phyloP scores from a whole-genome alignment of 2,888 invertebrate species.

The Eupithecia inturbata region DNA sequence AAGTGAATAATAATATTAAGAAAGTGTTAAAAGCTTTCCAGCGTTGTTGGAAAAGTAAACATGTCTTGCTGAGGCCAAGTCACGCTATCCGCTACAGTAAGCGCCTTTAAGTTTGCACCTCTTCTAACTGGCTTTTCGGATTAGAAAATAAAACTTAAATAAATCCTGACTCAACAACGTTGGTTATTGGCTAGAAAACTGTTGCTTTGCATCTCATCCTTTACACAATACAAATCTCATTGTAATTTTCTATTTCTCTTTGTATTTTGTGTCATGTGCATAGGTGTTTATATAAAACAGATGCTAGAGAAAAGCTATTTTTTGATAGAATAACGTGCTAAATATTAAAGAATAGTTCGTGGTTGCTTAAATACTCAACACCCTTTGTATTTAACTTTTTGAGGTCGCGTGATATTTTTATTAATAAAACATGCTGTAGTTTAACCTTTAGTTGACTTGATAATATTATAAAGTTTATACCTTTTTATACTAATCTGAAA shows the following conservation, averaged over 20 bases:
- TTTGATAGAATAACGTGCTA: background rate
- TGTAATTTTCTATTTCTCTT: no score
- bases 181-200: background rate
- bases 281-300: no score
- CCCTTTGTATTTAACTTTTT: conserved; percentile 13
- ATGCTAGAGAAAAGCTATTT: background rate
- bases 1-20: conserved; percentile 22
- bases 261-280: no score
- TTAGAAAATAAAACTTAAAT: background rate
- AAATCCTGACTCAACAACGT: background rate
- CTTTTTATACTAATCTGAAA: background rate
- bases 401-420: conserved; percentile 32
- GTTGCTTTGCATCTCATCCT: background rate
- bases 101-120: conserved; percentile 7
- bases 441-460: conserved; percentile 12
- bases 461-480: background rate
- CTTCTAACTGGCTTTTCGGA: background rate
- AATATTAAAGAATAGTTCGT: background rate
- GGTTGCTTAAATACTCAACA: background rate
- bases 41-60: conserved; percentile 36
- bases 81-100: conserved; percentile 37
- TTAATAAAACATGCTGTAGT: conserved; percentile 28
- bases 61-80: conserved; percentile 40
- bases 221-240: no score
- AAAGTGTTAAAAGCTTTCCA: conserved; percentile 35